Percentiles rank a stretch among this genome's conserved stretches.
Evolutionary conservation across 2,113 vertebrate genomes (phyloP).

Genomic region (Carassius carassius): DNA sequence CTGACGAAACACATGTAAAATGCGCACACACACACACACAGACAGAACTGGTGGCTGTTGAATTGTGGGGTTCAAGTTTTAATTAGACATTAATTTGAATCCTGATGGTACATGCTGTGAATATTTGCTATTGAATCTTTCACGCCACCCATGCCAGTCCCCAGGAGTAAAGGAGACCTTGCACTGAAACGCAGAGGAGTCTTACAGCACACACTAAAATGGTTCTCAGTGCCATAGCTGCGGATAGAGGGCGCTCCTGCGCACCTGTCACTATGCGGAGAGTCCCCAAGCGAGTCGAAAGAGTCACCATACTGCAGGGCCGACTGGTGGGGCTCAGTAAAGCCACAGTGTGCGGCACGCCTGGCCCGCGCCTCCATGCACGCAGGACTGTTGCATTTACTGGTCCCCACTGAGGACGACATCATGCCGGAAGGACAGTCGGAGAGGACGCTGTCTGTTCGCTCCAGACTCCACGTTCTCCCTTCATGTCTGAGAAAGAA

Average conservation of each 20-base stretch:
- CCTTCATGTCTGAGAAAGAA: slow-evolving; percentile 85
- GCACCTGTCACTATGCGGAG: slow-evolving; percentile 97
- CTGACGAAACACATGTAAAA: not conserved
- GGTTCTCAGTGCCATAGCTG: slow-evolving; percentile 16
- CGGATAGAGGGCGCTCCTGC: slow-evolving; percentile 40
- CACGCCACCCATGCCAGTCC: slow-evolving; percentile 31
- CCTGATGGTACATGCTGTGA: not conserved
- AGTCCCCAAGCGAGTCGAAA: slow-evolving; percentile 92
- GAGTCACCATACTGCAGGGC: slow-evolving; percentile 86
- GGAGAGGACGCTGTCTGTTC: slow-evolving; percentile 91
- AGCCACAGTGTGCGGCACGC: slow-evolving; percentile 83
- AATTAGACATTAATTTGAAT: too few species aligned
- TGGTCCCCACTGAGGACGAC: slow-evolving; percentile 95
- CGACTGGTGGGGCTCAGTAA: slow-evolving; percentile 81
- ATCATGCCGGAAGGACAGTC: slow-evolving; percentile 93
- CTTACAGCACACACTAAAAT: slow-evolving; percentile 13
- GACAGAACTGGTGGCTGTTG: too few species aligned
- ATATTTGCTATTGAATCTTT: slow-evolving; percentile 64
- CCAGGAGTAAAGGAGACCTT: not conserved
- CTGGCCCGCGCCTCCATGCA: slow-evolving; percentile 90
- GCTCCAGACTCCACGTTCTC: slow-evolving; percentile 94
- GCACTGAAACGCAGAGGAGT: not conserved
- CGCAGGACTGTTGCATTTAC: slow-evolving; percentile 96
- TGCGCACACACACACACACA: too few species aligned
- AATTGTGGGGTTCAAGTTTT: too few species aligned